phyloP scores from a whole-genome alignment of 2,797 vertebrate genomes.

The Orestias chungarensis region DNA sequence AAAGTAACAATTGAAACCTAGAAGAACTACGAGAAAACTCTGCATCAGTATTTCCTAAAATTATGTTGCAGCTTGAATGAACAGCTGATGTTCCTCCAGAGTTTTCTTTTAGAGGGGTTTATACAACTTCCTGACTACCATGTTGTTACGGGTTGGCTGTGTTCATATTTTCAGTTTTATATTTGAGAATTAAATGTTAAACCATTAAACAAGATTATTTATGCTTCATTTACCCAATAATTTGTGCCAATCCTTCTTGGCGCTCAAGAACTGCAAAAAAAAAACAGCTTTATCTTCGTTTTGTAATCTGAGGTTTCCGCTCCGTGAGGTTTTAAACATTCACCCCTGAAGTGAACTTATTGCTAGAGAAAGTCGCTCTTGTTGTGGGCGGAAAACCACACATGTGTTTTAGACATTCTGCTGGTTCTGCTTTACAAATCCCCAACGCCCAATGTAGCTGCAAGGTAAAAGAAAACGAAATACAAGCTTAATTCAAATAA shows the following conservation, averaged over 20 bases:
- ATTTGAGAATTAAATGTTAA: not conserved
- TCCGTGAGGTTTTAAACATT: not conserved
- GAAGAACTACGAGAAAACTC: no score
- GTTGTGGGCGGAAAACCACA: not conserved
- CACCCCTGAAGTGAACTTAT: not conserved
- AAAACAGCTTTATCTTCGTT: not conserved
- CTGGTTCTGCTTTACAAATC: not conserved
- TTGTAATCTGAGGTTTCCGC: not conserved
- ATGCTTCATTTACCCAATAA: not conserved
- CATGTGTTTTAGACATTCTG: conserved; percentile 4
- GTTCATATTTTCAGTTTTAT: not conserved
- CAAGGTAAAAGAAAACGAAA: not conserved
- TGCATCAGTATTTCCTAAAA: not conserved
- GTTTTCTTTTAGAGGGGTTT: not conserved
- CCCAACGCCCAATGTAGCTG: not conserved
- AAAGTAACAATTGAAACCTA: no score
- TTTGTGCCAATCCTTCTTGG: not conserved
- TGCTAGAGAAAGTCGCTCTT: not conserved
- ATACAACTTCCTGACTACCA: not conserved
- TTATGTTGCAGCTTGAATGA: not conserved
- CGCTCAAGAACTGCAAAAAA: not conserved
- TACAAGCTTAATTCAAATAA: not conserved
- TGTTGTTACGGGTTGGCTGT: not conserved
- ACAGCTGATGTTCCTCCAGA: not conserved
- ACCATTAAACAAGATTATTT: not conserved